Base-by-base conservation (phyloP, 1,140 invertebrate genomes). In the Aporrectodea caliginosa region DNA sequence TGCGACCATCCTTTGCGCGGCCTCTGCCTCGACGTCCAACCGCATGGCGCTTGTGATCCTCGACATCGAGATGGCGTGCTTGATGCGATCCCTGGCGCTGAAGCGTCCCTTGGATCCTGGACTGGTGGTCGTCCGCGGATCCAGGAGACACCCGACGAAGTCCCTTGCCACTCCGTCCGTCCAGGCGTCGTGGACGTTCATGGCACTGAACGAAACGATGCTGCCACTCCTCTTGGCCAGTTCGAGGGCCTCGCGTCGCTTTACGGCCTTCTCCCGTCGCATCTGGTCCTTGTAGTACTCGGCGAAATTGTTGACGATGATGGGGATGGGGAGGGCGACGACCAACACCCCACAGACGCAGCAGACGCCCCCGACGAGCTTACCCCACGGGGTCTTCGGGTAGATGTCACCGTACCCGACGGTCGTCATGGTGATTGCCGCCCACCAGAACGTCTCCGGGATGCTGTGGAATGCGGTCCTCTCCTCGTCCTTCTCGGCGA, bases 271-370 rank as follows among this genome's bases (percentile, higher is more conserved):
- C 90, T 99, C 97, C 82, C 96, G 92, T 86, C 97, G 92, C 96
- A 98, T 98, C 92, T 98, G 97, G 89, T 98, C 98, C 92, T 98
- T 98, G 92, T 99, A 98, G 92, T 98, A 99, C 92, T 98, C 97
- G 72, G 88, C 88, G 81, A 89, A 89, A 83, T 89, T 89, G 84
- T 89, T 89, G 27, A 89, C 88, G 81, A 89, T 89, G 75, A 89
- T 89, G 68, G 88, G 88, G 93, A 99, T 98, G 91, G 97, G 97
- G 91, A 99, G 95, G 90, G 98, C 98, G 92, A 99, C 97, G 92
- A 99, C 97, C 92, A 99, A 92, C 89, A 99, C 98, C 91, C 98
- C 98, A 93, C 97, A 99, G 91, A 99, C 97, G 93, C 96, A 98
- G 93, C 98, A 88, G 80, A 88, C 86, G 82, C 84, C 84, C 81